Conservation (phyloP, 2,888 invertebrate genomes). For the Oscheius sp. region DNA sequence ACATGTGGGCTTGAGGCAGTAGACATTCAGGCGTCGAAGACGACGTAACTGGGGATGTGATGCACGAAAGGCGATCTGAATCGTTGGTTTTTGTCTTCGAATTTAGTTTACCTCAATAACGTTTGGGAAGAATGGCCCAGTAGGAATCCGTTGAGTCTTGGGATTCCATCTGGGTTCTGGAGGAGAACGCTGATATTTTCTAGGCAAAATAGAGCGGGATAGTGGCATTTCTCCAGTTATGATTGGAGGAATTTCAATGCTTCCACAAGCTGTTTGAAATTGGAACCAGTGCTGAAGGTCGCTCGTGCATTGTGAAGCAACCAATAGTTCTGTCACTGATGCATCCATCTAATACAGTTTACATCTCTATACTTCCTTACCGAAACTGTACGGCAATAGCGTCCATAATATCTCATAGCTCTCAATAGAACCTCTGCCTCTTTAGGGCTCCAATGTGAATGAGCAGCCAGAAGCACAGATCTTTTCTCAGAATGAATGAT, state of each 20-base stretch:
- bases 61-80: constrained; percentile 44
- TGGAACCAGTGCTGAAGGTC: constrained; percentile 48
- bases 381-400: constrained; percentile 42
- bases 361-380: too few relatives aligned
- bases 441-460: constrained; percentile 44
- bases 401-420: constrained; percentile 41
- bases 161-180: constrained; percentile 41
- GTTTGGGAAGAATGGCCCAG: constrained; percentile 45
- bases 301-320: constrained; percentile 45
- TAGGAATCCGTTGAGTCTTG: constrained; percentile 44
- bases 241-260: constrained; percentile 33
- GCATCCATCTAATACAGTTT: constrained; percentile 42
- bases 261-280: constrained; percentile 46
- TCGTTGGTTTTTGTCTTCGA: not conserved
- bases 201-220: not conserved
- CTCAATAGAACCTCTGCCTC: constrained; percentile 40
- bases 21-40: constrained; percentile 46
- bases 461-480: constrained; percentile 42
- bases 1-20: constrained; percentile 38
- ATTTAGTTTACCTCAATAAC: constrained; percentile 36
- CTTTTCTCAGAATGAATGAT: constrained; percentile 41
- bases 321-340: constrained; percentile 44
- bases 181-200: not conserved
- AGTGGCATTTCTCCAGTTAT: constrained; percentile 8
- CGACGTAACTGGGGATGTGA: constrained; percentile 46